These are phyloP conservation scores for Diarsia dahlii DNA, from an alignment of 2,888 invertebrate genomes.

Conservation along the genomic window DNA sequence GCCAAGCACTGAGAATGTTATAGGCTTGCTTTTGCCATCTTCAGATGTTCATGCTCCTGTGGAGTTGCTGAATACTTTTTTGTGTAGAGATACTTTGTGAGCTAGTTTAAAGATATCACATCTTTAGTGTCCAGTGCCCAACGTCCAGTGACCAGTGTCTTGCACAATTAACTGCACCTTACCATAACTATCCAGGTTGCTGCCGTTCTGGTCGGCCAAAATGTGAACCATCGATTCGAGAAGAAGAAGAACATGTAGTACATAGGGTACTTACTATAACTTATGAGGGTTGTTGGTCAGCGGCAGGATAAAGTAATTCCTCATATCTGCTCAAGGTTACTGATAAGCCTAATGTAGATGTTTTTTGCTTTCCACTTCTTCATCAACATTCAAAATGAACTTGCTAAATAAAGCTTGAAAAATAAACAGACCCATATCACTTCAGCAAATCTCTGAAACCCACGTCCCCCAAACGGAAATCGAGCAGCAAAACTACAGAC, in stretches of 20 bases:
- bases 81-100: neutral
- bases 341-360: too few relatives aligned
- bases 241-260: too few relatives aligned
- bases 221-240: too few relatives aligned
- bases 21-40: neutral
- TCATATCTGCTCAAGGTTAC: neutral
- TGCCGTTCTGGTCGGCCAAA: too few relatives aligned
- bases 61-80: neutral
- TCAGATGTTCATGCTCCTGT: neutral
- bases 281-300: neutral
- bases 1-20: neutral
- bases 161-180: too few relatives aligned
- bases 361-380: neutral
- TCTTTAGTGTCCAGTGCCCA: too few relatives aligned
- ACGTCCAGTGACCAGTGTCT: too few relatives aligned
- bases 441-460: conserved; percentile 17
- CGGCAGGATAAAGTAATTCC: neutral
- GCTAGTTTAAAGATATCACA: neutral
- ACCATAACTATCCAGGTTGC: too few relatives aligned
- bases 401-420: neutral
- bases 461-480: conserved; percentile 34
- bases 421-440: neutral
- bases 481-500: conserved; percentile 33
- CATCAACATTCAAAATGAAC: neutral
- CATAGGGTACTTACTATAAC: neutral